A percentile compares a stretch with the other conserved stretches of the same genome.
phyloP scores from a whole-genome alignment of 2,113 vertebrate species.

The Sinocyclocheilus anshuiensis region DNA sequence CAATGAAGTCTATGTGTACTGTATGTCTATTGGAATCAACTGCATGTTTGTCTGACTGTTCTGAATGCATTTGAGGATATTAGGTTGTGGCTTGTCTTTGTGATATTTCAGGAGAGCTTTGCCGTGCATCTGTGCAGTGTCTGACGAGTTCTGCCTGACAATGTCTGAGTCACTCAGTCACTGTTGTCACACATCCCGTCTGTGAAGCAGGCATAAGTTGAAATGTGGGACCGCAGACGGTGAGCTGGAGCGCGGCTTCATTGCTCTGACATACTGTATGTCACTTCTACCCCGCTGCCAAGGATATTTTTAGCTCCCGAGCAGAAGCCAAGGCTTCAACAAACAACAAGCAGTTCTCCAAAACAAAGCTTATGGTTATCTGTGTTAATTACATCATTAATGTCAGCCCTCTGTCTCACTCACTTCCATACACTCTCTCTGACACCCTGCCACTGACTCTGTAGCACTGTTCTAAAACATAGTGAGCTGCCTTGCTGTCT shows the following conservation, averaged over 20 bases:
- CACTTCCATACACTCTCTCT: constrained; percentile 20
- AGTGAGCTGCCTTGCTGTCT: background rate
- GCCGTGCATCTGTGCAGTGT: background rate
- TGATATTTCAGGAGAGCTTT: constrained; percentile 1
- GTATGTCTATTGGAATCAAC: background rate
- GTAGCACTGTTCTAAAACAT: background rate
- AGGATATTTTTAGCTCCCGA: constrained; percentile 50
- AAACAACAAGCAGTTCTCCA: constrained; percentile 17
- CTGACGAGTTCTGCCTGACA: background rate
- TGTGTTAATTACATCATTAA: constrained; percentile 52
- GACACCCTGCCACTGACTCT: background rate
- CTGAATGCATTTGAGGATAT: background rate
- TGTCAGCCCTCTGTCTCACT: constrained; percentile 43
- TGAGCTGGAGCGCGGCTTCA: background rate
- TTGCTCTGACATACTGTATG: constrained; percentile 26
- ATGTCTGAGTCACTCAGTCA: constrained; percentile 19
- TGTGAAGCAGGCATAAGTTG: background rate
- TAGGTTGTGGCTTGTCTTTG: background rate
- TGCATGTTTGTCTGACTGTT: background rate
- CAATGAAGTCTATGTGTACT: background rate
- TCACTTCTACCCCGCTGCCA: constrained; percentile 14
- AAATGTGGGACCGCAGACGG: background rate
- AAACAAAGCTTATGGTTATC: constrained; percentile 40
- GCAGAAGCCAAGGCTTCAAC: constrained; percentile 22
- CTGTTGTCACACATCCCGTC: background rate